Base-by-base conservation (phyloP, 2,113 vertebrate genomes). In the Ahaetulla prasina region DNA sequence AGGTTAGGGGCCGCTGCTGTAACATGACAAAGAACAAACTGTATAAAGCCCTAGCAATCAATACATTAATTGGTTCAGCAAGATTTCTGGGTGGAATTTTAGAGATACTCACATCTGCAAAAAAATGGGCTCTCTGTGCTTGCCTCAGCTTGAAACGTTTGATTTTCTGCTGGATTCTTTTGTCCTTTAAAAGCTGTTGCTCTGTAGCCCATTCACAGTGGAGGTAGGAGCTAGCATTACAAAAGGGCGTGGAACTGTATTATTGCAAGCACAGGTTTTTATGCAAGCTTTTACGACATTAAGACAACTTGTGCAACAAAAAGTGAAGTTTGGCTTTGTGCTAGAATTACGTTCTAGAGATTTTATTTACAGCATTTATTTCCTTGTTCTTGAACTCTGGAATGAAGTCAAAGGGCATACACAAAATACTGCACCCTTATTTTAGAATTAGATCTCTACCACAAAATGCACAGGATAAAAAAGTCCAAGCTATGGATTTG, bases 111-210 rank as follows among this genome's bases (percentile, higher is more conserved):
- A 99, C 99, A 95, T 99, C 99, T 96, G 99, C 99, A 95, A 99
- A 99, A 97, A 99, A 99, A 97, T 99, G 99, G 88, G 99, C 99
- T 97, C 98, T 98, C 96, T 99, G 99, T 93, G 99, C 99, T 97
- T 99, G 99, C 97, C 99, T 99, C 94, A 99, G 96, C 98, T 99
- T 99, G 97, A 99, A 99, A 93, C 99, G 98, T 97, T 99, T 99
- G 97, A 99, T 99, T 98, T 99, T 99, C 98, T 99, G 99, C 96
- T 99, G 99, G 96, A 99, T 99, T 97, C 99, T 98, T 98, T 99
- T 99, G 98, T 99, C 99, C 96, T 99, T 99, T 97, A 97, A 98
- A 97, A 99, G 98, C 80, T 99, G 98, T 94, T 99, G 98, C 96
- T 99, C 99, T 88, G 98, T 99, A 95, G 99, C 99, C 99, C 99